phyloP scores from a whole-genome alignment of 2,797 vertebrate genomes.

The Sylvia borin region DNA sequence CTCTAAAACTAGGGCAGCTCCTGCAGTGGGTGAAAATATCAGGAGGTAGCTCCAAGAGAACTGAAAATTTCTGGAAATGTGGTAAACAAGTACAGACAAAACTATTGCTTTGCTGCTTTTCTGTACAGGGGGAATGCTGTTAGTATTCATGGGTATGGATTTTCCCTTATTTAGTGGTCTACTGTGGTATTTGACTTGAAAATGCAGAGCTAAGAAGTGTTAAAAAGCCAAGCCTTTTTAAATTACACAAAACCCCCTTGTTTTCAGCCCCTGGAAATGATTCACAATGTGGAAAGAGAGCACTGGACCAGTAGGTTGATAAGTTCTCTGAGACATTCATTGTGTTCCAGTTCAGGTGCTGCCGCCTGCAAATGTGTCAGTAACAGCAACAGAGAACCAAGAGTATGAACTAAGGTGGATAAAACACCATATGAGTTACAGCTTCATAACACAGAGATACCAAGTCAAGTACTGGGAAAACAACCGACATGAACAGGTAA shows the following conservation, averaged over 20 bases:
- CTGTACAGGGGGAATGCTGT: background rate
- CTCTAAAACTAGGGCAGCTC: background rate
- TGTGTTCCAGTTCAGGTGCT: constrained; percentile 51
- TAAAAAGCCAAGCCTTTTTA: background rate
- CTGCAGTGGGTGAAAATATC: background rate
- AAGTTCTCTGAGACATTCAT: background rate
- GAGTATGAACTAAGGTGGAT: constrained; percentile 47
- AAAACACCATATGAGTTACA: background rate
- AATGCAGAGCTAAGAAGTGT: background rate
- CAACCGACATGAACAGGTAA: background rate
- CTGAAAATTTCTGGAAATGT: background rate
- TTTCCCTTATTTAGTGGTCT: background rate
- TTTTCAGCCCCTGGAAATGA: background rate
- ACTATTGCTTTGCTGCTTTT: background rate
- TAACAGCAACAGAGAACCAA: background rate
- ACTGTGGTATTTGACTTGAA: background rate
- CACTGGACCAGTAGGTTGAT: background rate
- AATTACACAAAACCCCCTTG: background rate
- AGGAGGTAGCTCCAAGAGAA: background rate
- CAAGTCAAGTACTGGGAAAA: constrained; percentile 42
- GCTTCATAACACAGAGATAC: constrained; percentile 1
- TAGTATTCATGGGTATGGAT: background rate
- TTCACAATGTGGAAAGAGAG: background rate
- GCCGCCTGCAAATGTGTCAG: constrained; percentile 23
- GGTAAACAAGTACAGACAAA: background rate